Base-by-base conservation (phyloP, 2,888 invertebrate species). In the Antheraea yamamai region DNA sequence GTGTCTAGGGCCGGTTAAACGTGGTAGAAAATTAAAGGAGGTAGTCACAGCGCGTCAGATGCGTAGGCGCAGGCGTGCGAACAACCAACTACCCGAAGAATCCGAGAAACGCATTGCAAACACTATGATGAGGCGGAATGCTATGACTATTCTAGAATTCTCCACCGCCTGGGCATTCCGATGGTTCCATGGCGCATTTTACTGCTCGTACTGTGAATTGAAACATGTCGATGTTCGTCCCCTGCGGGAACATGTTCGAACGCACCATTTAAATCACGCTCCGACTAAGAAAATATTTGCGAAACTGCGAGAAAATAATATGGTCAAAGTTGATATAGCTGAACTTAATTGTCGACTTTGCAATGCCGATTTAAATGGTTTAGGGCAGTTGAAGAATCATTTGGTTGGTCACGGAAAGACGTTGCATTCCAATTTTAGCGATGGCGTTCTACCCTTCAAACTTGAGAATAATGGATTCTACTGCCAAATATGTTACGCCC, bases 121-220 rank as follows among this genome's bases (percentile, higher is more conserved):
- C 84, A 93, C 92, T 0, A 93, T 93, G 92, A 93, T 94, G 94
- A 85, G 92, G 35, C 84, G 91, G 75, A 94, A 95, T 76, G 93
- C 95, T 2, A 80, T 92, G 79, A 89, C 83, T 0, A 81, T 95
- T 80, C 84, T 95, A 51, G 91, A 93, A 86, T 88, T 79, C 82
- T 93, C 94, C 2, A 93, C 94, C 0, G 93, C 92, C 0, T 95
- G 93, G 94, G 90, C 95, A 0, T 95, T 95, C 75, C 86, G 94
- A 72, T 95, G 93, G 92, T 94, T 88, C 76, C 91, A 89, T 58
- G 91, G 90, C 78, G 86, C 89, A 1, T 95, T 92, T 76, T 94
- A 86, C 78, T 95, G 95, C 78, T 91, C 92, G 0, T 94, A 94
- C 77, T 95, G 95, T 72, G 92, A 93, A 52, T 76, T 76, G 0